Evolutionary conservation across 1,140 invertebrate genomes (phyloP), one percentile per base, ranked within the genome.

Genomic region (Drosophila tristis): DNA sequence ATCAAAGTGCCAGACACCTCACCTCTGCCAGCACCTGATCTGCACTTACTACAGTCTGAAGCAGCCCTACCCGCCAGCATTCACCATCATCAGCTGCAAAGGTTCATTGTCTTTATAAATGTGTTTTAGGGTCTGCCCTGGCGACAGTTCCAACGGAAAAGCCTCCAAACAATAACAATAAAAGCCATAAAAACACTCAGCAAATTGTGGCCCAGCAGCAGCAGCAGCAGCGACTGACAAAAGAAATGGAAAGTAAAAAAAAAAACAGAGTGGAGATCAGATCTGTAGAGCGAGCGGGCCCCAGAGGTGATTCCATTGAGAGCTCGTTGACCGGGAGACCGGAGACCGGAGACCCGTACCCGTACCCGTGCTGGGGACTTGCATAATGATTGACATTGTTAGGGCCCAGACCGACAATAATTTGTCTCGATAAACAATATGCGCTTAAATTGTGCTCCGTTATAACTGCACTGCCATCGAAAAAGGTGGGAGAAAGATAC

Each of bases 381-480:
- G 82, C 82, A 87, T 87, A 86, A 86, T 86, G 78, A 87, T 87
- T 86, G 82, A 81, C 82, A 85, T 85, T 76, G 49, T 53, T 65
- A 60, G 59, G 65, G 20, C n/a, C 5, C 44, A 42, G 47, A 43
- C 25, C 26, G 66, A 75, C 71, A 78, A 78, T 84, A 84, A 82
- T 75, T 80, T 80, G 78, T 87, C 81, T 78, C 35, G 35, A 86
- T 82, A 78, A 81, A 86, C 82, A 86, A 86, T 87, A 82, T 72
- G 71, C 64, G 58, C 48, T 59, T 50, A 64, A 70, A 75, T 79
- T 49, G 62, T 50, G 68, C 45, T 15, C 81, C 84, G 82, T 86
- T 86, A 86, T 72, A 85, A 78, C 74, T 86, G 81, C 72, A 80
- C 20, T 39, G 25, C 11, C 35, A 26, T 26, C 31, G 16, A 5